phyloP scores from a whole-genome alignment of 2,113 vertebrate species.

The Rhabdomys dilectus region DNA sequence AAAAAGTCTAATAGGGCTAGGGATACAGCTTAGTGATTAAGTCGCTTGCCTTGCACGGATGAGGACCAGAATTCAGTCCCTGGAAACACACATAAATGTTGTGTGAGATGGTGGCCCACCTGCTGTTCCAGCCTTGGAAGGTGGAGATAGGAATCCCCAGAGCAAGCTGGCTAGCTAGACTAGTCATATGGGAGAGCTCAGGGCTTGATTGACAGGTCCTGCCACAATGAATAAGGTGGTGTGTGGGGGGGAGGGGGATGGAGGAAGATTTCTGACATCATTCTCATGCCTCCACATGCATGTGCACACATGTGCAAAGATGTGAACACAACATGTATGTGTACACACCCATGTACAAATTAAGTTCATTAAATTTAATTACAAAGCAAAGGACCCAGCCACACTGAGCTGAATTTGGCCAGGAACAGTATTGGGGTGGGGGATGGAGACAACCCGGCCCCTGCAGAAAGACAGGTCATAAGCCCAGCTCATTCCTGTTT shows the following conservation, averaged over 20 bases:
- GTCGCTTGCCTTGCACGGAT: background rate
- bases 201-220: background rate
- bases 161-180: background rate
- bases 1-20: background rate
- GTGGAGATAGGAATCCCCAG: background rate
- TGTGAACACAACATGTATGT: background rate
- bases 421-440: background rate
- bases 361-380: background rate
- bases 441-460: accelerated
- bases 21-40: background rate
- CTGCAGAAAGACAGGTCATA: accelerated
- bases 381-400: background rate
- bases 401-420: background rate
- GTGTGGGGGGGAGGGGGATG: too few relatives aligned
- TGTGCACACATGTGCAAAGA: background rate
- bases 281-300: background rate
- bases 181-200: too few relatives aligned
- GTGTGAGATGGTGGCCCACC: background rate
- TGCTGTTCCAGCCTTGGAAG: background rate
- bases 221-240: background rate
- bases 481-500: background rate
- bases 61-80: background rate
- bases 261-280: background rate
- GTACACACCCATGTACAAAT: background rate
- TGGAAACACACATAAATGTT: background rate